Base-by-base conservation (phyloP, 2,113 vertebrate genomes). In the Chlamydotis undulata region DNA sequence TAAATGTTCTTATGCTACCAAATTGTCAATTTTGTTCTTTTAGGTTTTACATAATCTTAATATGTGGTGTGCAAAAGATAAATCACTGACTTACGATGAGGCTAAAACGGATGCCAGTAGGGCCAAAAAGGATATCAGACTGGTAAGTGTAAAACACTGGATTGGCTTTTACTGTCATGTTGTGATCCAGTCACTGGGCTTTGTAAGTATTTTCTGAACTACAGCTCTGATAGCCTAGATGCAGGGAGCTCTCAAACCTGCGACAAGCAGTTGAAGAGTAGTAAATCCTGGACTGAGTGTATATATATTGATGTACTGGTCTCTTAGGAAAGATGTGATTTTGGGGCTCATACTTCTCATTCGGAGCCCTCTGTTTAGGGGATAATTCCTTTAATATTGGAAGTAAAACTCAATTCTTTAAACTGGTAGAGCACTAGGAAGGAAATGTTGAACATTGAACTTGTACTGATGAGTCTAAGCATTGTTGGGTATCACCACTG, bases 31-130 rank as follows among this genome's bases (percentile, higher is more conserved):
- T 70, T 93, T 83, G 6, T 91, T 94, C 37, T 97, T 97, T 83
- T 80, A 99, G 99, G 98, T 99, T 90, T 98, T 99, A 64, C 99
- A 99, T 96, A 99, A 99, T 94, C 98, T 99, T 83, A 99, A 99
- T 95, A 99, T 99, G 99, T 99, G 99, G 99, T 99, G 99, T 64
- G 98, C 98, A 64, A 98, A 97, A 94, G 98, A 98, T 91, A 99
- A 99, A 84, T 98, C 98, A 31, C 89, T 99, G 96, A 99, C 98
- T 31, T 99, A 99, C 0, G 99, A 99, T 96, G 98, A 99, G 96
- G 99, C 99, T 89, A 99, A 99, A 98, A 96, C 97, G 0, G 99
- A 99, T 81, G 99, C 99, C 33, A 97, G 92, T 35, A 98, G 97
- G 81, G 99, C 99, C 67, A 99, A 98, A 92, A 99, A 99, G 95